A percentile compares a stretch with the other conserved stretches of the same genome.
These are phyloP conservation scores for Papilio elwesi DNA, from an alignment of 2,888 invertebrate species.

Conservation along the genomic window DNA sequence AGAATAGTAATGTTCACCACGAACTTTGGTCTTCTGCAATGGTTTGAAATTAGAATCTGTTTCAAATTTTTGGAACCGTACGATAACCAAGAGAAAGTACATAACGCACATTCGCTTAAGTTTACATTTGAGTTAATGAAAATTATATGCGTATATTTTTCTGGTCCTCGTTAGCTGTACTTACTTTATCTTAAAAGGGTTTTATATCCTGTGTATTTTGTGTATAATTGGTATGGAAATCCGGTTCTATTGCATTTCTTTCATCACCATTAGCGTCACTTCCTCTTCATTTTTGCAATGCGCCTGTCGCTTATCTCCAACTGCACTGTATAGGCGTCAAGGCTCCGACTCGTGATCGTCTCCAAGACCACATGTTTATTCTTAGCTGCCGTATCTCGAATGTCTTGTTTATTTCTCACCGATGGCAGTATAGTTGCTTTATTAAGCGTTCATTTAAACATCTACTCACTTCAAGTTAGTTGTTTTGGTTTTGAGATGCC, in stretches of 20 bases:
- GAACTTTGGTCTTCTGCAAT: neutral
- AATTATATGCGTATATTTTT: too few relatives aligned
- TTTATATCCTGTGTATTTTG: conserved; percentile 13
- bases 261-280: conserved; percentile 24
- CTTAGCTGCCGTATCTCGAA: conserved; percentile 30
- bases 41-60: too few relatives aligned
- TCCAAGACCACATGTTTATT: conserved; percentile 33
- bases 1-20: neutral
- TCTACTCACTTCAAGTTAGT: neutral
- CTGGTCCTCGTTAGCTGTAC: neutral
- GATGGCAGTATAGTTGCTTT: conserved; percentile 10
- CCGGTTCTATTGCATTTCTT: conserved; percentile 9
- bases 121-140: too few relatives aligned
- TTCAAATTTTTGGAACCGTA: too few relatives aligned
- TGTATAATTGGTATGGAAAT: conserved; percentile 8
- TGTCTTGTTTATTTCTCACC: conserved; percentile 21
- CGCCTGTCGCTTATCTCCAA: conserved; percentile 24
- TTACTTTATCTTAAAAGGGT: conserved; percentile 34
- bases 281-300: conserved; percentile 18
- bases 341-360: conserved; percentile 26
- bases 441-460: conserved; percentile 23
- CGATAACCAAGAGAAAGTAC: too few relatives aligned
- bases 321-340: conserved; percentile 30
- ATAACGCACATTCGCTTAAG: too few relatives aligned
- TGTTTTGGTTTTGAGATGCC: conserved; percentile 7